Evolutionary conservation across 92 coral and sea anemone genomes (phyloP).

Genomic region (Phymanthus crucifer): DNA sequence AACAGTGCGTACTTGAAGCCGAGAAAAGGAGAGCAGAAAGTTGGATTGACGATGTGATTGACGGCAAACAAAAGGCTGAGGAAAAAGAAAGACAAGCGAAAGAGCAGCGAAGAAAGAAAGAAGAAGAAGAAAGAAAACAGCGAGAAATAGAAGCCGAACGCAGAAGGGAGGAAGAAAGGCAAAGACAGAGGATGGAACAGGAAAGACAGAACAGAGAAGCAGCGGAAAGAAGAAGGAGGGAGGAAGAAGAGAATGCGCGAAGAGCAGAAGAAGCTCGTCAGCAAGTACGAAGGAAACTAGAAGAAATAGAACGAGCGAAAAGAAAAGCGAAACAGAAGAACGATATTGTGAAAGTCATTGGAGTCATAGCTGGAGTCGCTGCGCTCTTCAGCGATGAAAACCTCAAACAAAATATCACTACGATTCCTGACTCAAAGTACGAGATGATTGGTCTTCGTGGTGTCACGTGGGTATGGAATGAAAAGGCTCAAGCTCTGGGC

Average conservation of each 20-base stretch:
- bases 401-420: slow-evolving; percentile 47
- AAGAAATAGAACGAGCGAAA: slow-evolving; percentile 10
- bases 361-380: neutral
- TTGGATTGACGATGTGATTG: slow-evolving; percentile 28
- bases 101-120: slow-evolving; percentile 18
- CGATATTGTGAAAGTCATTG: neutral
- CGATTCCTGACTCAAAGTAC: slow-evolving; percentile 44
- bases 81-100: slow-evolving; percentile 12
- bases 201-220: neutral
- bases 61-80: slow-evolving; percentile 23
- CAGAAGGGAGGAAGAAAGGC: slow-evolving; percentile 3
- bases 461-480: slow-evolving; percentile 68
- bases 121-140: slow-evolving; percentile 28
- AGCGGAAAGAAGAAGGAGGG: neutral
- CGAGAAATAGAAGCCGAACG: slow-evolving; percentile 19
- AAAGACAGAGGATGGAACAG: slow-evolving; percentile 8
- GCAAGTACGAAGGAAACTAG: slow-evolving; percentile 4
- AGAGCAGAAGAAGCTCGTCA: neutral
- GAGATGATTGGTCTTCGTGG: slow-evolving; percentile 47
- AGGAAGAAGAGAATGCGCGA: slow-evolving; percentile 8
- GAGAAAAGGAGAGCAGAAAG: slow-evolving; percentile 19
- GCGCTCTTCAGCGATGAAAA: slow-evolving; percentile 37
- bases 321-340: slow-evolving; percentile 12
- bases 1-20: slow-evolving; percentile 37
- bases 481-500: slow-evolving; percentile 44